Evolutionary conservation across 2,113 vertebrate species (phyloP).

Genomic region (Columba livia): DNA sequence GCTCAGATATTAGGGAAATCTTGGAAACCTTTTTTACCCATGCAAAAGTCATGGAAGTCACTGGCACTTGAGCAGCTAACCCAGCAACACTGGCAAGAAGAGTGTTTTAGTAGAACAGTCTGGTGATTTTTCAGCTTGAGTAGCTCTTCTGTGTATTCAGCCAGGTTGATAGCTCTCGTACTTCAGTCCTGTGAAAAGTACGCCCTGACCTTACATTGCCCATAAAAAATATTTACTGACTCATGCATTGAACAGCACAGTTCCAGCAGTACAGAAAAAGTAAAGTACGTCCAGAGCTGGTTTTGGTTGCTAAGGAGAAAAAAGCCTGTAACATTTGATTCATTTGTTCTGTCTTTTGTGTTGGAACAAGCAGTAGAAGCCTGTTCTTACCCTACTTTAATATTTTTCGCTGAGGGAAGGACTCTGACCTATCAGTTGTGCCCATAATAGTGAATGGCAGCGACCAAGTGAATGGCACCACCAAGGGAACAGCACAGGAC

Average conservation of each 20-base stretch:
- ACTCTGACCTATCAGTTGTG: background rate
- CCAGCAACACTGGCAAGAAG: background rate
- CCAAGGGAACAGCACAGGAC: background rate
- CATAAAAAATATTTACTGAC: background rate
- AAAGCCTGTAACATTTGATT: background rate
- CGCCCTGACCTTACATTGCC: background rate
- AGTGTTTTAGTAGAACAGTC: background rate
- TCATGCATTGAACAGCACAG: background rate
- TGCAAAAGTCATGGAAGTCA: accelerated
- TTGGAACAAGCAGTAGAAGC: background rate
- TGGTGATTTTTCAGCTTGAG: background rate
- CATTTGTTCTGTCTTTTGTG: background rate
- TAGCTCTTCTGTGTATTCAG: background rate
- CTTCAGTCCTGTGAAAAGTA: background rate
- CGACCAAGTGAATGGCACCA: no score
- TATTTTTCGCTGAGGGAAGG: background rate
- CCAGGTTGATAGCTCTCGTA: background rate
- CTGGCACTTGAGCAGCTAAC: background rate
- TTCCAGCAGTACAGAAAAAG: background rate
- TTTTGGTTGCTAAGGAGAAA: background rate
- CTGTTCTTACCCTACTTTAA: background rate
- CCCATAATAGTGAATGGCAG: background rate
- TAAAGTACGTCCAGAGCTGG: background rate
- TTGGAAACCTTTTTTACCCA: background rate
- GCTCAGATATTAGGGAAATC: background rate